These are phyloP conservation scores for Papilio polytes DNA, from an alignment of 1,140 invertebrate genomes.

Conservation along the genomic window DNA sequence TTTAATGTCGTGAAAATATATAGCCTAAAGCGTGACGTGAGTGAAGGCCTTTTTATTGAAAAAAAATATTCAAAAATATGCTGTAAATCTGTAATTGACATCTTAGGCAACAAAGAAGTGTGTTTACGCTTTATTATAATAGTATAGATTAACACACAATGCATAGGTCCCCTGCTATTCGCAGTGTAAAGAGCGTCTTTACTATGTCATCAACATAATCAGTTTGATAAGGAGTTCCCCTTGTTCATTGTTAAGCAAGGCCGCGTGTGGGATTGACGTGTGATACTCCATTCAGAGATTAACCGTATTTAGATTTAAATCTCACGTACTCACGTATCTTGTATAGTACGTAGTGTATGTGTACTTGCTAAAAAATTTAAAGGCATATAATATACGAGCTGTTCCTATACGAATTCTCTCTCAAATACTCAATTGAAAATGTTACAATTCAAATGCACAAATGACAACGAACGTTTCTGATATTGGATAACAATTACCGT, in stretches of 20 bases:
- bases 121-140: too few species aligned
- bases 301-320: neutral
- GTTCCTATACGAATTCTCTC: too few species aligned
- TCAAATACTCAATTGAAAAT: too few species aligned
- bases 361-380: neutral
- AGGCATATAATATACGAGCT: neutral
- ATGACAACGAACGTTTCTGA: too few species aligned
- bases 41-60: too few species aligned
- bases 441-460: too few species aligned
- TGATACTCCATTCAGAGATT: slow-evolving; percentile 7
- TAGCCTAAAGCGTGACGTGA: too few species aligned
- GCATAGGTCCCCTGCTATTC: neutral
- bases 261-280: neutral
- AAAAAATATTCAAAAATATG: too few species aligned
- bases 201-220: neutral
- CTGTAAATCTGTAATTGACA: too few species aligned
- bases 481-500: too few species aligned
- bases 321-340: neutral
- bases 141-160: slow-evolving; percentile 2
- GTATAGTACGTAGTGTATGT: neutral
- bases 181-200: neutral
- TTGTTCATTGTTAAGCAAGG: slow-evolving; percentile 3
- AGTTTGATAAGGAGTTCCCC: neutral
- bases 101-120: too few species aligned
- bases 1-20: too few species aligned